Evolutionary conservation across 2,797 vertebrate genomes (phyloP).

Genomic region (Pseudochromis fuscus): DNA sequence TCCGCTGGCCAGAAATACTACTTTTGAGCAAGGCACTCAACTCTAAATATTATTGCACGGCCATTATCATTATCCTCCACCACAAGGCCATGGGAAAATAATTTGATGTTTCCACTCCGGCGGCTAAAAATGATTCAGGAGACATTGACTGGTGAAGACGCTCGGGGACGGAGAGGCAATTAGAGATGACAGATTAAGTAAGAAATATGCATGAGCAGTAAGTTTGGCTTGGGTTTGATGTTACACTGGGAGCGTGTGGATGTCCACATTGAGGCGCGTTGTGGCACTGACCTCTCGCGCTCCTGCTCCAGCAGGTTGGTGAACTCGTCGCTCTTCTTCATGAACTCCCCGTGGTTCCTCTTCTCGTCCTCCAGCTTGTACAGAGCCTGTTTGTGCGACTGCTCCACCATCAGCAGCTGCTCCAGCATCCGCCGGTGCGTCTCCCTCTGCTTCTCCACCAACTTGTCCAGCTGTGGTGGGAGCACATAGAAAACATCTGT

Average conservation of each 20-base stretch:
- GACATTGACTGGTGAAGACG: slow-evolving; percentile 29
- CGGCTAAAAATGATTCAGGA: slow-evolving; percentile 17
- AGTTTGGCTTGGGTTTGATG: slow-evolving; percentile 26
- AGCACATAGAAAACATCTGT: slow-evolving; percentile 31
- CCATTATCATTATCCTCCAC: neutral
- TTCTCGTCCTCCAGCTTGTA: slow-evolving; percentile 93
- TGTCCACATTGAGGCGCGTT: too few species aligned
- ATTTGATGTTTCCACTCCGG: neutral
- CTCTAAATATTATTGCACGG: neutral
- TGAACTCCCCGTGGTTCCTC: slow-evolving; percentile 93
- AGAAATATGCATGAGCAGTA: slow-evolving; percentile 15
- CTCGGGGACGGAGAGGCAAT: slow-evolving; percentile 37
- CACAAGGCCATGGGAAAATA: slow-evolving; percentile 8
- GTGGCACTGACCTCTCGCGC: slow-evolving; percentile 89
- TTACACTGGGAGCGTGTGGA: slow-evolving; percentile 1
- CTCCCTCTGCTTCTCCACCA: slow-evolving; percentile 94
- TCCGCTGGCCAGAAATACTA: neutral
- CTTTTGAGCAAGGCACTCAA: slow-evolving; percentile 15
- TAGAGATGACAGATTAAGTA: slow-evolving; percentile 36
- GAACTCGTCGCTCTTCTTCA: slow-evolving; percentile 95
- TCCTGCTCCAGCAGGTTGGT: slow-evolving; percentile 95
- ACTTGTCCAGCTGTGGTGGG: slow-evolving; percentile 90
- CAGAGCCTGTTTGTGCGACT: slow-evolving; percentile 92
- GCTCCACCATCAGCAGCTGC: slow-evolving; percentile 94
- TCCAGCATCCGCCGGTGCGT: slow-evolving; percentile 92